These are phyloP conservation scores for Montipora foliosa DNA, from an alignment of 64 coral and sea anemone genomes.

Conservation along the genomic window DNA sequence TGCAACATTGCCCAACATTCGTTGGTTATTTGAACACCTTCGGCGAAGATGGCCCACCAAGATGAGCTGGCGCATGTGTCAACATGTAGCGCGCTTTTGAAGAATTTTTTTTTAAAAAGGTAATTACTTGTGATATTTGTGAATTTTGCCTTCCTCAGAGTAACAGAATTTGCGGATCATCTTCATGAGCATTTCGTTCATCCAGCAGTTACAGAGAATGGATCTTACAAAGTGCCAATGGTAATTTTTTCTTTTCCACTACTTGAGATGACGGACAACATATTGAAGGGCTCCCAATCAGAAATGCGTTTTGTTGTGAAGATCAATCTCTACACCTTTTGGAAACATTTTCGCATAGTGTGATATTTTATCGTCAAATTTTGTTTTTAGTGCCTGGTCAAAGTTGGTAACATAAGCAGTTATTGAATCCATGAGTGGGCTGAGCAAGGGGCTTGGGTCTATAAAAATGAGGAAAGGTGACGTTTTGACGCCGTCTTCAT, in stretches of 20 bases:
- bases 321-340: no score
- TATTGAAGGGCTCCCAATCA: not conserved
- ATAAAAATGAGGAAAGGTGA: no score
- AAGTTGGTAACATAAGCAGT: no score
- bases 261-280: not conserved
- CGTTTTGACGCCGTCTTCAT: no score
- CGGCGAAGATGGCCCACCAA: not conserved
- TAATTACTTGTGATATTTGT: not conserved
- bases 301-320: no score
- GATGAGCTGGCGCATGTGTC: not conserved
- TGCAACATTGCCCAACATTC: not conserved
- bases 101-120: not conserved
- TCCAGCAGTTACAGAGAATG: conserved; percentile 72
- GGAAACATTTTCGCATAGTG: no score
- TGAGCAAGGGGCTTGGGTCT: no score
- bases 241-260: conserved; percentile 26
- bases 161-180: conserved; percentile 91
- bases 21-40: no score
- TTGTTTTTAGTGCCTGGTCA: no score
- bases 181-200: conserved; percentile 95
- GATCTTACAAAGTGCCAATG: conserved; percentile 83
- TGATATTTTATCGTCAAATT: no score
- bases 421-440: no score
- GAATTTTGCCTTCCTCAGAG: conserved; percentile 35
- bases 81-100: no score